A percentile compares a stretch with the other conserved stretches of the same genome.
Conservation (phyloP, 2,113 vertebrate species). For the Ciconia stormi region DNA sequence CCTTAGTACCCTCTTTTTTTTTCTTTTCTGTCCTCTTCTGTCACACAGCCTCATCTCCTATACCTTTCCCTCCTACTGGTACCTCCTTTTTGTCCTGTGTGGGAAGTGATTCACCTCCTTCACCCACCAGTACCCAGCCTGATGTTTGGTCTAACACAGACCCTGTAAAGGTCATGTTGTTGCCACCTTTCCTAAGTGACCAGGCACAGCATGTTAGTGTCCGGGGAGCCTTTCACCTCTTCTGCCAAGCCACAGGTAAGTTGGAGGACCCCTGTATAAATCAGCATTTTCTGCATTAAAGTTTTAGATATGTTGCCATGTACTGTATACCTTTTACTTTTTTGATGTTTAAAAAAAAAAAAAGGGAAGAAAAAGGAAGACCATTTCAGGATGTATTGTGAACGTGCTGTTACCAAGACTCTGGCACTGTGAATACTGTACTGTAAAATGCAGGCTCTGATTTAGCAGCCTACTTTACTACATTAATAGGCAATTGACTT, state of each 20-base stretch:
- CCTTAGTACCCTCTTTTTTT: constrained; percentile 75
- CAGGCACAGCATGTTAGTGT: constrained; percentile 87
- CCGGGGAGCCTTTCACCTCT: constrained; percentile 87
- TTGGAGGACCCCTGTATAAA: constrained; percentile 13
- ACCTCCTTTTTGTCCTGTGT: constrained; percentile 84
- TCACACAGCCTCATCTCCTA: constrained; percentile 82
- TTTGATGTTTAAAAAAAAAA: neutral
- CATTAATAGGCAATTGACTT: neutral
- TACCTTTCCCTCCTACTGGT: constrained; percentile 82
- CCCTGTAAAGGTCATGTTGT: constrained; percentile 75
- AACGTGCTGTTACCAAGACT: neutral
- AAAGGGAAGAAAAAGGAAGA: neutral
- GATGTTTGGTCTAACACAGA: constrained; percentile 75
- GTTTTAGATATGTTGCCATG: neutral
- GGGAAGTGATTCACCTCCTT: constrained; percentile 77
- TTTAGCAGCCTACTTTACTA: neutral
- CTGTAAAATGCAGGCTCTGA: neutral
- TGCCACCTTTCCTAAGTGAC: constrained; percentile 93
- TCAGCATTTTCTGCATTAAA: neutral
- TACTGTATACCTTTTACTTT: neutral
- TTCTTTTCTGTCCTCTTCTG: constrained; percentile 77
- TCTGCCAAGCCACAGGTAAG: constrained; percentile 97
- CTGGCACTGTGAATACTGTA: accelerated
- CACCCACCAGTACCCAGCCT: constrained; percentile 78
- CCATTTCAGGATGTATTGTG: neutral